Conservation (phyloP, 2,113 vertebrate genomes). For the Brienomyrus longianalis region DNA sequence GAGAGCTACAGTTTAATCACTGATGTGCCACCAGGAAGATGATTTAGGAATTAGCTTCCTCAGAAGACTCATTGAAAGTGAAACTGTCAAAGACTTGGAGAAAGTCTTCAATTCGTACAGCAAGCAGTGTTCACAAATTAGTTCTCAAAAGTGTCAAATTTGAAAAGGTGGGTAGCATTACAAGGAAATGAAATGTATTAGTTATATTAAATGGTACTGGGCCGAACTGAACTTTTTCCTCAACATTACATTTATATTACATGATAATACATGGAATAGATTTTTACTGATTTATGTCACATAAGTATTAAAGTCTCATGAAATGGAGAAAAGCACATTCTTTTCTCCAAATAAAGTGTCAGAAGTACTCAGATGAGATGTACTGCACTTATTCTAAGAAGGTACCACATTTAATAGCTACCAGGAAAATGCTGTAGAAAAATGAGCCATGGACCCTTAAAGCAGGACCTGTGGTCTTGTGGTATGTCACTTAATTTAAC, state of each 20-base stretch:
- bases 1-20: not conserved
- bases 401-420: not conserved
- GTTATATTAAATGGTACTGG: not conserved
- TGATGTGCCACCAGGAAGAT: not conserved
- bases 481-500: not conserved
- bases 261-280: not conserved
- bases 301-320: not conserved
- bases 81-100: not conserved
- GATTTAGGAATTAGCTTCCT: not conserved
- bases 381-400: not conserved
- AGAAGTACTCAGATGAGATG: not conserved
- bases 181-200: not conserved
- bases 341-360: not conserved
- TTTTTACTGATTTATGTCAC: not conserved
- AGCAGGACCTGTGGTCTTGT: not conserved
- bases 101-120: not conserved
- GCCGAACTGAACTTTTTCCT: not conserved
- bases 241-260: not conserved
- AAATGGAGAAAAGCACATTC: not conserved
- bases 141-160: not conserved
- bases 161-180: not conserved
- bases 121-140: not conserved
- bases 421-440: not conserved
- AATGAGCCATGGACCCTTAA: not conserved
- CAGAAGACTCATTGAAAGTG: not conserved